Evolutionary conservation across 2,797 vertebrate genomes (phyloP), one percentile per base, ranked within the genome.

Genomic region (Telmatherina bonti): DNA sequence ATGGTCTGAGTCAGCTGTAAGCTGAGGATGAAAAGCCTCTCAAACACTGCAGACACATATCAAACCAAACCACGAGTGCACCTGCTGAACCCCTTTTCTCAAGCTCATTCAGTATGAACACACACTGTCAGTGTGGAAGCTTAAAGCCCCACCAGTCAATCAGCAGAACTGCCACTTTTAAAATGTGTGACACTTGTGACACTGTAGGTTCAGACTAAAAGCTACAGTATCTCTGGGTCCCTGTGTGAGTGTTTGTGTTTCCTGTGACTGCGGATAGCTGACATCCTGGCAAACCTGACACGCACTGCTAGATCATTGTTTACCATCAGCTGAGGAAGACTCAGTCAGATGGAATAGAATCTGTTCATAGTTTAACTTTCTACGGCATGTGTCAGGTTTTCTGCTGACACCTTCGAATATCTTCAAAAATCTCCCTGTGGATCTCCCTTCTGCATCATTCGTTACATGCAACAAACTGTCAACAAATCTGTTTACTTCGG

Each of bases 21-120:
- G 71, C 65, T 67, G 61, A 54, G 52, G 75, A 84, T 78, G 60
- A 80, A 74, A 78, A 55, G 53, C 58, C 61, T 69, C 41, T 52
- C 65, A 62, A 15, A 36, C 51, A 64, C 29, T 31, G 66, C 64
- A 74, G 30, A 67, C 29, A 26, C 26, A n/a, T 29, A 51, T 35
- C 2, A 7, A 16, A 62, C 38, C 52, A 66, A 66, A 70, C 45
- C 9, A 22, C 27, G 33, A 26, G 29, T 20, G 8, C 49, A 74
- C 63, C 52, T 24, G 38, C 49, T 51, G 59, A 78, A 76, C 53
- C 43, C 26, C 63, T 55, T 33, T 30, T 36, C 43, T 59, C 57
- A 35, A 54, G 30, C 10, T 49, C 35, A 74, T 74, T 62, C 58
- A 57, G 41, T 67, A 66, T 49, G 33, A 8, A 51, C 58, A 61